Conservation (phyloP, 2,797 vertebrate species). For the Pangasius krempfi region DNA sequence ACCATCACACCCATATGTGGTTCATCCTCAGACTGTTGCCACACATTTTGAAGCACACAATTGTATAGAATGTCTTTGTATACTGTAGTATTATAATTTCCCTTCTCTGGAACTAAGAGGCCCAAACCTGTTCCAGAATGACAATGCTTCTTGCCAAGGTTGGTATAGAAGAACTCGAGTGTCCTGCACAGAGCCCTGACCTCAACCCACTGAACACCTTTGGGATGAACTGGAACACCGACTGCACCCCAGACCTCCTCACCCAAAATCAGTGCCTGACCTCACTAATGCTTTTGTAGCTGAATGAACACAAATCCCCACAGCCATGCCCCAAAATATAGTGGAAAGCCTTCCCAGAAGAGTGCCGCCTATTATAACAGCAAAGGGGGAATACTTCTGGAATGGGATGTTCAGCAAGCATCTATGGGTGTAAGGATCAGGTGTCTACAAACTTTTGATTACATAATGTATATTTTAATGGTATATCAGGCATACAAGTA, state of each 20-base stretch:
- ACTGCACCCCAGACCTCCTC: background rate
- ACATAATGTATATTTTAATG: background rate
- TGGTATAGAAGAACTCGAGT: background rate
- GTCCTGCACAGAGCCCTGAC: too few species aligned
- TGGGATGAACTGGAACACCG: background rate
- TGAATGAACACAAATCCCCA: too few species aligned
- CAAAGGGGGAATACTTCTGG: too few species aligned
- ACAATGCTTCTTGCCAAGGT: background rate
- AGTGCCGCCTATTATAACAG: too few species aligned
- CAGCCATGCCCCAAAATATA: too few species aligned
- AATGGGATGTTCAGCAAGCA: too few species aligned
- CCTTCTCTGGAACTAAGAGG: background rate
- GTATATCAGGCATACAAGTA: background rate
- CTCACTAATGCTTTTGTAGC: too few species aligned
- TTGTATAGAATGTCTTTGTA: background rate
- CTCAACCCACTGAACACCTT: too few species aligned
- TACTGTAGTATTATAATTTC: background rate
- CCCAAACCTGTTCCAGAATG: background rate
- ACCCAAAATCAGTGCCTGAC: too few species aligned
- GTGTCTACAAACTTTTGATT: background rate
- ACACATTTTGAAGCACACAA: background rate
- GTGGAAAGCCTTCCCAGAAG: too few species aligned
- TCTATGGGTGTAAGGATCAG: background rate
- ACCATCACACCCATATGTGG: background rate
- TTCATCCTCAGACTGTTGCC: background rate